Evolutionary conservation across 2,888 invertebrate species (phyloP).

Genomic region (Leptodirus hochenwartii): DNA sequence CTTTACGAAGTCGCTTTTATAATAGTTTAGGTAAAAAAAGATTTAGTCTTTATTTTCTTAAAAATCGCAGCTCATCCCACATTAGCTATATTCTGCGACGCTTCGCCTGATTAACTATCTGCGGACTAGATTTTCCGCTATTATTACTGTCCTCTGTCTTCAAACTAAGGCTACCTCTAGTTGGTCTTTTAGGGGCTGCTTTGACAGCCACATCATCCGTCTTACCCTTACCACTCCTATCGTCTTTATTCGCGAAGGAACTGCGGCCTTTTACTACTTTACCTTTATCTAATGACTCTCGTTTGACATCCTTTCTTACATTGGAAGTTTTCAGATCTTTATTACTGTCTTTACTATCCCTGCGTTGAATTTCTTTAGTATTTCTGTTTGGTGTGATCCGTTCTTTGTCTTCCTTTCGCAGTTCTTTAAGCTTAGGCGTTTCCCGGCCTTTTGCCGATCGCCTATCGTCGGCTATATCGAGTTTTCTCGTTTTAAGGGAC

Average conservation of each 20-base stretch:
- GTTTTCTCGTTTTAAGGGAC: constrained; percentile 20
- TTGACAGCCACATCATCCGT: constrained; percentile 22
- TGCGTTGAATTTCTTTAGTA: constrained; percentile 18
- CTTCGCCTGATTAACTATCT: constrained; percentile 21
- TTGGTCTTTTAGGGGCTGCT: constrained; percentile 24
- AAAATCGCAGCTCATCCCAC: too few relatives aligned
- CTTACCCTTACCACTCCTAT: constrained; percentile 14
- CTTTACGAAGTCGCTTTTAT: too few relatives aligned
- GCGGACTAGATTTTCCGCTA: constrained; percentile 26
- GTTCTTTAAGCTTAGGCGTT: constrained; percentile 19
- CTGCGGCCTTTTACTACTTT: constrained; percentile 17
- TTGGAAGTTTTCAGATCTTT: constrained; percentile 15
- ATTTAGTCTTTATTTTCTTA: too few relatives aligned
- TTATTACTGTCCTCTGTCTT: constrained; percentile 25
- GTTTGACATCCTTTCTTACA: constrained; percentile 23
- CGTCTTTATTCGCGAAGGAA: constrained; percentile 15
- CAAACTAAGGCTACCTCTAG: constrained; percentile 26
- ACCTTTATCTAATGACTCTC: constrained; percentile 19
- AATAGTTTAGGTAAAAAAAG: too few relatives aligned
- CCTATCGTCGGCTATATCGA: constrained; percentile 19
- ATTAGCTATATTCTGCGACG: constrained; percentile 18
- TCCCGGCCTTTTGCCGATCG: constrained; percentile 20
- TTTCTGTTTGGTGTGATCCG: constrained; percentile 13
- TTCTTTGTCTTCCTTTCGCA: constrained; percentile 21
- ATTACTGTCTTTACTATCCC: constrained; percentile 20